Conservation (phyloP, 1,140 invertebrate species). For the Bursaphelenchus mucronatus region DNA sequence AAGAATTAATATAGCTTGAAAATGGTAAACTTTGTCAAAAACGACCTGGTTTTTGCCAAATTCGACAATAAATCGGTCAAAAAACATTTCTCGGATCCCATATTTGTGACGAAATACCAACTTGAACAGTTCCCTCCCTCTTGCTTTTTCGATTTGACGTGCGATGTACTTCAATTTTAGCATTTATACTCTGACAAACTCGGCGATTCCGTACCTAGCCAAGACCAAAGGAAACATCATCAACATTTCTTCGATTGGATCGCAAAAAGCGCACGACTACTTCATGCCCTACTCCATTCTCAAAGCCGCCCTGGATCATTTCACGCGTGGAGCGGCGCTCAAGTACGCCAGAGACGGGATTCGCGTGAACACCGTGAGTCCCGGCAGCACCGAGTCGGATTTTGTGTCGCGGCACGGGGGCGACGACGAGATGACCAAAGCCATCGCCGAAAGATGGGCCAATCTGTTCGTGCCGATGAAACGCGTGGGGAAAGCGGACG, state of each 20-base stretch:
- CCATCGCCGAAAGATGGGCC: not conserved
- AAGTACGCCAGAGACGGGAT: conserved; percentile 73
- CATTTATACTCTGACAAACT: conserved; percentile 1
- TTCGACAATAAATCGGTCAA: too few relatives aligned
- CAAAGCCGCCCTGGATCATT: conserved; percentile 68
- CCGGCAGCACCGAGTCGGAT: conserved; percentile 58
- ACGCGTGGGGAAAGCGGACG: conserved; percentile 70
- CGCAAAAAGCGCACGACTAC: not conserved
- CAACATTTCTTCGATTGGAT: not conserved
- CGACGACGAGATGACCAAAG: conserved; percentile 1
- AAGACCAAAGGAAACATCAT: conserved; percentile 23
- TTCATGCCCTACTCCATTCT: conserved; percentile 69
- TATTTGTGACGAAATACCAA: too few relatives aligned
- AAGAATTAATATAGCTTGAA: too few relatives aligned
- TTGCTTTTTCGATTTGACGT: too few relatives aligned
- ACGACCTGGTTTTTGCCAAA: too few relatives aligned
- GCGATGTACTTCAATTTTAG: not conserved
- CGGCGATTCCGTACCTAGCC: not conserved
- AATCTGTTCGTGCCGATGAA: conserved; percentile 70
- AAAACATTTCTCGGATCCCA: too few relatives aligned
- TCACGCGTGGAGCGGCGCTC: conserved; percentile 73
- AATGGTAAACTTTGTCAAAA: too few relatives aligned
- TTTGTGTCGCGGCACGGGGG: not conserved
- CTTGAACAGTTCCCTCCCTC: too few relatives aligned
- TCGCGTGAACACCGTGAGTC: conserved; percentile 64